These are phyloP conservation scores for Pseudomyrmex pallidus DNA, from an alignment of 1,140 invertebrate genomes.

Conservation along the genomic window DNA sequence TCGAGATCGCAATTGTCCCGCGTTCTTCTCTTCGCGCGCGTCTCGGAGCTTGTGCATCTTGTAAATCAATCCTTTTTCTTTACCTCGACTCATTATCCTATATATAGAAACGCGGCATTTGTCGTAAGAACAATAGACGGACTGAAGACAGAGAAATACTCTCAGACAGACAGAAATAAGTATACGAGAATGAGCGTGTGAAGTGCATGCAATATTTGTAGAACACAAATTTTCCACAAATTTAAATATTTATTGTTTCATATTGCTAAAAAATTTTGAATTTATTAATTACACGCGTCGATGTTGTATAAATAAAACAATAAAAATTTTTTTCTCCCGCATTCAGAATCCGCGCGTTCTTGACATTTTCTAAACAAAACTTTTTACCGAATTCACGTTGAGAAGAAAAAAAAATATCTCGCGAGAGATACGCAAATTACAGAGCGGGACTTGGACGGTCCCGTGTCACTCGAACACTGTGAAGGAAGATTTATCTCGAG, in stretches of 20 bases:
- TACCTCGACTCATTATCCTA: neutral
- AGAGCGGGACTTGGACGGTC: too few species aligned
- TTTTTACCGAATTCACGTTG: neutral
- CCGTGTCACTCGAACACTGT: neutral
- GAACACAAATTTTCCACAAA: too few species aligned
- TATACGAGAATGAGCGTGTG: neutral
- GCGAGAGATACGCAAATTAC: neutral
- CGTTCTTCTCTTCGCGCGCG: conserved; percentile 3
- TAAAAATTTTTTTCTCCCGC: neutral
- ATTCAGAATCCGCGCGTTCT: neutral
- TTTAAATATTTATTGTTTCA: neutral
- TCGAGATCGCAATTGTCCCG: neutral
- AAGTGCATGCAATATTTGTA: neutral
- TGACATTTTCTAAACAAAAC: too few species aligned
- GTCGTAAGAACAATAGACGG: neutral
- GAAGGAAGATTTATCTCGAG: conserved; percentile 27
- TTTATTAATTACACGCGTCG: neutral
- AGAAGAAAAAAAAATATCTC: neutral
- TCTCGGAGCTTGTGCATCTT: neutral
- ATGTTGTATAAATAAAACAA: neutral
- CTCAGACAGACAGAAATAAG: neutral
- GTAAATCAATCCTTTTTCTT: conserved; percentile 19
- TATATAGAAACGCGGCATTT: neutral
- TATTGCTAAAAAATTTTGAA: neutral
- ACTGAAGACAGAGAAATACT: neutral